Conservation (phyloP, 2,888 invertebrate genomes). For the Schizaphis graminum region DNA sequence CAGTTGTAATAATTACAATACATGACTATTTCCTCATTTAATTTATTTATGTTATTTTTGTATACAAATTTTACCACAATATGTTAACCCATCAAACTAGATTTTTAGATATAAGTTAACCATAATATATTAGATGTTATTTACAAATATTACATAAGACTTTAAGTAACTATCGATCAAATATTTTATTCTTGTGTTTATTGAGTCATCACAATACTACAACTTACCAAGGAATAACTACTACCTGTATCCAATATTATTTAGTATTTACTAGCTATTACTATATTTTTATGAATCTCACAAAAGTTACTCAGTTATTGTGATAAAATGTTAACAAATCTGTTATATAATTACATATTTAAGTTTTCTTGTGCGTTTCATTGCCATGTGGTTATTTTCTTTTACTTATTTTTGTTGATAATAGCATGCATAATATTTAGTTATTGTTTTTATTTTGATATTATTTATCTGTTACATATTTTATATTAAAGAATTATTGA, state of each 20-base stretch:
- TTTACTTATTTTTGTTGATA: not conserved
- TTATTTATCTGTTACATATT: not conserved
- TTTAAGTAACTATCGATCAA: slow-evolving; percentile 22
- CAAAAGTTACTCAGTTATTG: slow-evolving; percentile 45
- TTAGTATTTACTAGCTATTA: slow-evolving; percentile 35
- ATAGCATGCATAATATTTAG: not conserved
- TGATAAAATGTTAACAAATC: slow-evolving; percentile 40
- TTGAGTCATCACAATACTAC: not conserved
- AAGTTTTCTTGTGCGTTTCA: not conserved
- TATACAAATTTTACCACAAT: slow-evolving; percentile 21
- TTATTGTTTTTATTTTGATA: slow-evolving; percentile 26
- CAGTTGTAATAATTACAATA: not conserved
- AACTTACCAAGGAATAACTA: not conserved
- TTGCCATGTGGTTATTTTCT: not conserved
- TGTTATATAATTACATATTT: slow-evolving; percentile 17
- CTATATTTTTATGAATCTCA: slow-evolving; percentile 15
- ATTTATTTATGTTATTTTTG: slow-evolving; percentile 44
- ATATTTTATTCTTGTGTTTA: slow-evolving; percentile 13
- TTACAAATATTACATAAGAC: not conserved
- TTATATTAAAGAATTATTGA: not conserved
- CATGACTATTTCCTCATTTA: not conserved
- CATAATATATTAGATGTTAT: not conserved
- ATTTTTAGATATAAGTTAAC: not conserved
- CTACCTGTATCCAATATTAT: not conserved
- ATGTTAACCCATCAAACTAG: not conserved